phyloP scores from a whole-genome alignment of 2,888 invertebrate genomes.

The Drosophila barbarae region DNA sequence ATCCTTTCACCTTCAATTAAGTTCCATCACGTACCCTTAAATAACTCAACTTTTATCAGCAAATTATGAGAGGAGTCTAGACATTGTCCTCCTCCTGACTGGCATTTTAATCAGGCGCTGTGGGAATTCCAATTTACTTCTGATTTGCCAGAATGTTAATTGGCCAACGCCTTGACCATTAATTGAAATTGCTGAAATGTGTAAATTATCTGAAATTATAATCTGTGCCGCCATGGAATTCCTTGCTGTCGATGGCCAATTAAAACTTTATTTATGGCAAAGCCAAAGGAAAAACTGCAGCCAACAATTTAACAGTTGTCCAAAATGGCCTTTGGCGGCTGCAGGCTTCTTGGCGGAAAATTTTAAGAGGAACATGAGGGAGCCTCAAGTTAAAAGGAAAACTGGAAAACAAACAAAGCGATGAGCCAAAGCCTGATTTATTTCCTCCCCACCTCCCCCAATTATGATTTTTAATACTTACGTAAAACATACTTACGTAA shows the following conservation, averaged over 20 bases:
- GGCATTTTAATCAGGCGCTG: constrained; percentile 28
- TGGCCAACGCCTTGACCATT: constrained; percentile 23
- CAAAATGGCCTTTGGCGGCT: constrained; percentile 24
- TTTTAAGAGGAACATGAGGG: constrained; percentile 2
- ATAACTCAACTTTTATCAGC: constrained; percentile 36
- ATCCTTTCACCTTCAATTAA: constrained; percentile 41
- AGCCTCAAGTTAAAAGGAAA: constrained; percentile 26
- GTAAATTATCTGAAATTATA: constrained; percentile 46
- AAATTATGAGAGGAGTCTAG: constrained; percentile 42
- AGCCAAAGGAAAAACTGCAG: constrained; percentile 33
- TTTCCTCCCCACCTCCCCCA: background rate
- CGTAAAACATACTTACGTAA: constrained; percentile 18
- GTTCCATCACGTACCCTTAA: constrained; percentile 47
- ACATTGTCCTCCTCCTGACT: constrained; percentile 22
- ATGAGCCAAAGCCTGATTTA: constrained; percentile 25
- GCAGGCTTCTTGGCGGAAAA: constrained; percentile 11
- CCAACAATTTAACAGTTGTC: constrained; percentile 23
- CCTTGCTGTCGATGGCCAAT: constrained; percentile 41
- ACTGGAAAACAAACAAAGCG: constrained; percentile 23
- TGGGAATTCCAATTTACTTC: constrained; percentile 4
- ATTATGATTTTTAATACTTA: constrained; percentile 3
- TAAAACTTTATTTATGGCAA: constrained; percentile 57
- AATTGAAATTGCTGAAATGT: constrained; percentile 41
- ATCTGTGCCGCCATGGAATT: constrained; percentile 27
- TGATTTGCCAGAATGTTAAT: constrained; percentile 16